Evolutionary conservation across 2,888 invertebrate species (phyloP).

Genomic region (Philaethria dido): DNA sequence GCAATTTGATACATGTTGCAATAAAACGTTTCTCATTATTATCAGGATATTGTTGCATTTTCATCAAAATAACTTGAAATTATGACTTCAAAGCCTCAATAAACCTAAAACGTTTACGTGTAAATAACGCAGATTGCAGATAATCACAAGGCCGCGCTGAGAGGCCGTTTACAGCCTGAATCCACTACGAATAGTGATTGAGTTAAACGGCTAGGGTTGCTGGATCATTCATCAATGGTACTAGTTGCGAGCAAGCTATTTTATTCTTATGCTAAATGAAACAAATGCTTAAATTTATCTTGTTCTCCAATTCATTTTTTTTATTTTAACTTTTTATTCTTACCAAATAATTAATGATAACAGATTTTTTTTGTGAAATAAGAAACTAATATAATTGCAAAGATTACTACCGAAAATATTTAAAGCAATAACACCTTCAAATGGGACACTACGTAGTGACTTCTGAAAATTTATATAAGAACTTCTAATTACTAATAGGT

Average conservation of each 20-base stretch:
- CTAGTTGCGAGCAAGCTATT: not conserved
- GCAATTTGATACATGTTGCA: not conserved
- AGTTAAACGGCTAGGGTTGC: conserved; percentile 29
- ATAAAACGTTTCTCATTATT: conserved; percentile 5
- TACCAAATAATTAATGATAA: too few species aligned
- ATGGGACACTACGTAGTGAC: too few species aligned
- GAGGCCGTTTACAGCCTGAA: conserved; percentile 33
- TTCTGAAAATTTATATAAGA: too few species aligned
- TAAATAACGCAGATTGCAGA: conserved; percentile 39
- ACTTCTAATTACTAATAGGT: too few species aligned
- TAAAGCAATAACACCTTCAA: too few species aligned
- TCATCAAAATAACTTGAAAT: conserved; percentile 18
- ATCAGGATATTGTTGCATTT: conserved; percentile 21
- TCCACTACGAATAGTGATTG: conserved; percentile 34
- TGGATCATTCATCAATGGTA: conserved; percentile 4
- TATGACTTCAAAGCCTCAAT: conserved; percentile 24
- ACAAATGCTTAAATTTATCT: not conserved
- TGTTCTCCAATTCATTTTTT: not conserved
- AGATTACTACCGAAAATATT: too few species aligned
- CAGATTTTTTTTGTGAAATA: too few species aligned
- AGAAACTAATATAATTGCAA: too few species aligned
- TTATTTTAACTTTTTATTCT: not conserved
- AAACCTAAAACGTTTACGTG: conserved; percentile 30
- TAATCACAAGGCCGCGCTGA: conserved; percentile 41
- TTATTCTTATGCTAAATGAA: not conserved